Percentiles rank a stretch among this genome's conserved stretches.
phyloP scores from a whole-genome alignment of 2,888 invertebrate species.

The Acanthosepion pharaonis region DNA sequence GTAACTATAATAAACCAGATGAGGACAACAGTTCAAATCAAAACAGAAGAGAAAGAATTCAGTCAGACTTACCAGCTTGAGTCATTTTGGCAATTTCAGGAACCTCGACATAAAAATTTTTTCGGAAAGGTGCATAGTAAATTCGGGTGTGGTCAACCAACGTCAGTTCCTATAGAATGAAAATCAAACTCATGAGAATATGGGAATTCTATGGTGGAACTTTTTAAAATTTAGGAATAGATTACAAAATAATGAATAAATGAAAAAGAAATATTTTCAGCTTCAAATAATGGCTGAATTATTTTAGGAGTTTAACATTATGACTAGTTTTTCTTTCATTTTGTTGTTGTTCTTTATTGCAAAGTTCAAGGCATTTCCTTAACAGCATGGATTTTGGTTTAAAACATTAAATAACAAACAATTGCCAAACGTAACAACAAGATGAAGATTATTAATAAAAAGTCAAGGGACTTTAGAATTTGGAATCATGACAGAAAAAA shows the following conservation, averaged over 20 bases:
- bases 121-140: slow-evolving; percentile 90
- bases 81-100: slow-evolving; percentile 96
- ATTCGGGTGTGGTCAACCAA: slow-evolving; percentile 78
- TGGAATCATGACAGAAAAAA: too few species aligned
- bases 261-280: neutral
- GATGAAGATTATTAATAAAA: too few species aligned
- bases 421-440: too few species aligned
- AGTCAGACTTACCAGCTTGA: slow-evolving; percentile 80
- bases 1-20: too few species aligned
- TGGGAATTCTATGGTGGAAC: neutral
- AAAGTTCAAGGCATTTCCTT: too few species aligned
- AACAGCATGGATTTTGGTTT: too few species aligned
- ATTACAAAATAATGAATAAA: neutral
- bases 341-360: too few species aligned
- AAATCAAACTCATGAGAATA: neutral
- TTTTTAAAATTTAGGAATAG: neutral
- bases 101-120: slow-evolving; percentile 97
- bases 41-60: neutral
- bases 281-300: neutral
- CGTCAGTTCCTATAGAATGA: slow-evolving; percentile 80
- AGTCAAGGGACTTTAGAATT: too few species aligned
- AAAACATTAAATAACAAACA: too few species aligned
- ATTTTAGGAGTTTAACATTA: neutral
- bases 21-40: neutral
- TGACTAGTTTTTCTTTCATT: too few species aligned